A percentile compares a stretch with the other conserved stretches of the same genome.
These are phyloP conservation scores for Uloborus diversus DNA, from an alignment of 1,140 invertebrate genomes.

Conservation along the genomic window DNA sequence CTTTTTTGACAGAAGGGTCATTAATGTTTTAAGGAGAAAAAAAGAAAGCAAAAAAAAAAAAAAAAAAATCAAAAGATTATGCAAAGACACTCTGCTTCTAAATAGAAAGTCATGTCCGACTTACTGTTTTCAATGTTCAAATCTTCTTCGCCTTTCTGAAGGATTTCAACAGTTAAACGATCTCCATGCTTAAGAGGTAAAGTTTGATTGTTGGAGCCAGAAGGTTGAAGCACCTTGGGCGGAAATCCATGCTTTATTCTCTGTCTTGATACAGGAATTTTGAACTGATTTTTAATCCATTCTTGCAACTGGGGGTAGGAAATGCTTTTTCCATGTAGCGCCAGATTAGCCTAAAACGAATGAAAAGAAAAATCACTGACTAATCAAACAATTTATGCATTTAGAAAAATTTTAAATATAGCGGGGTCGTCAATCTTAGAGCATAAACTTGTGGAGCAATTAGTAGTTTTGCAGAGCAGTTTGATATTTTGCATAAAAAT, in stretches of 20 bases:
- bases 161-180: conserved; percentile 31
- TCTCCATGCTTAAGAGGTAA: conserved; percentile 47
- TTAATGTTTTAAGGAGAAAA: too few relatives aligned
- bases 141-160: neutral
- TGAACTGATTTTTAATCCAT: conserved; percentile 22
- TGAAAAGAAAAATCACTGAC: neutral
- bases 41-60: too few relatives aligned
- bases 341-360: conserved; percentile 24
- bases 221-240: conserved; percentile 15
- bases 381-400: neutral
- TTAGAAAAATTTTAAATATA: neutral
- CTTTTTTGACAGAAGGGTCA: too few relatives aligned
- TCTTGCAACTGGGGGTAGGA: conserved; percentile 37
- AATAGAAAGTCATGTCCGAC: too few relatives aligned
- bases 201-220: neutral
- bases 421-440: neutral
- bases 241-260: conserved; percentile 48
- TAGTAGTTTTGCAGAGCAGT: too few relatives aligned
- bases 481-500: too few relatives aligned
- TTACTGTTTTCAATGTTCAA: neutral
- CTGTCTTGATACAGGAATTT: conserved; percentile 20
- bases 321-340: conserved; percentile 14
- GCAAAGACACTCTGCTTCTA: too few relatives aligned
- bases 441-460: too few relatives aligned
- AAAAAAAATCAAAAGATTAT: neutral